phyloP scores from a whole-genome alignment of 2,113 vertebrate species.

The Girardinichthys multiradiatus region DNA sequence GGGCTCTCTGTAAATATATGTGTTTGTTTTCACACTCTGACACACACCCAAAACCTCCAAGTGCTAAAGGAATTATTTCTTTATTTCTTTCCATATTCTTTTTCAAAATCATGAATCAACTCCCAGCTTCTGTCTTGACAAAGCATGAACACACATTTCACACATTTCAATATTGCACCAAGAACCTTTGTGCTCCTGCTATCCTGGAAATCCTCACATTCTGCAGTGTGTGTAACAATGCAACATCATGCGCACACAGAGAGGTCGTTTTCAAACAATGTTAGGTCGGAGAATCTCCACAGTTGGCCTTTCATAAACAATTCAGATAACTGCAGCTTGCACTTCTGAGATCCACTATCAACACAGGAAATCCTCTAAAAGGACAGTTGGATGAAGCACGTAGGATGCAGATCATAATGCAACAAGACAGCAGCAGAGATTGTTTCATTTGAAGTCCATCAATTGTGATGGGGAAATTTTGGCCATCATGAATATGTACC shows the following conservation, averaged over 20 bases:
- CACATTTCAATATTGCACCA: neutral
- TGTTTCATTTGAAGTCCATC: neutral
- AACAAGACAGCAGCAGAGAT: neutral
- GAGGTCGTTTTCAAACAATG: neutral
- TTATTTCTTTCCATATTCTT: neutral
- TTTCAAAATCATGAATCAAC: neutral
- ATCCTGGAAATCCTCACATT: neutral
- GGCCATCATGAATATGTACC: neutral
- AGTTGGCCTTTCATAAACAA: neutral
- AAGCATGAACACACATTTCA: neutral
- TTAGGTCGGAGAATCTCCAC: neutral
- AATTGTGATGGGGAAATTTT: neutral
- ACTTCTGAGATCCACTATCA: neutral
- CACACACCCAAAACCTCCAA: neutral
- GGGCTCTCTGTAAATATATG: neutral
- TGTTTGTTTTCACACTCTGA: neutral
- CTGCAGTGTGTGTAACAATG: neutral
- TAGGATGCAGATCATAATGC: neutral
- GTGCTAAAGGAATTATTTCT: neutral
- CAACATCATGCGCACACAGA: slow-evolving; percentile 1
- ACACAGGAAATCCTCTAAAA: neutral
- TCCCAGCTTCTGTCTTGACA: neutral
- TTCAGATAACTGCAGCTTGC: neutral
- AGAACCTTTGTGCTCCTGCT: neutral
- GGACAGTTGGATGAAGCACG: neutral